Base-by-base conservation (phyloP, 2,113 vertebrate species). In the Oreotragus oreotragus region DNA sequence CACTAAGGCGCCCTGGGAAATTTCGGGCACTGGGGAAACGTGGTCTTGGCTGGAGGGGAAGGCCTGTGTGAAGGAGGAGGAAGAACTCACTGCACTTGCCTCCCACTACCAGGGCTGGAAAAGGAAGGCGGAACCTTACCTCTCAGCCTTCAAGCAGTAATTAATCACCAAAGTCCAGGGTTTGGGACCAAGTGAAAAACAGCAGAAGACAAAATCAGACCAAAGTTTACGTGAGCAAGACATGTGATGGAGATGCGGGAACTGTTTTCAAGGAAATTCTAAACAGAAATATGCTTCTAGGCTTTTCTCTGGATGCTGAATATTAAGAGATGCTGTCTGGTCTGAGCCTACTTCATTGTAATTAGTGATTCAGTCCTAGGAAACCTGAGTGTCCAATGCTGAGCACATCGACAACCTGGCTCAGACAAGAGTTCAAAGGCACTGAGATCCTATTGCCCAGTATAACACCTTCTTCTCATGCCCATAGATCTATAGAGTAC, bases 281-380 rank as follows among this genome's bases (percentile, higher is more conserved):
- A 25, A 81, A 94, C 49, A 91, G 64, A 93, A 89, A 95, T 73
- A 96, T 51, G 49, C 39, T 60, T 93, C 66, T 16, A 88, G 87
- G 91, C 77, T 95, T 97, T 88, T 55, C 53, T 95, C 91, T 81
- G 64, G 90, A 88, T 62, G 73, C 49, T 87, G 47, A 97, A 51
- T 96, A 95, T 84, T 70, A 96, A 97, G 53, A 91, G 92, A 79
- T 47, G 60, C 86, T 92, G 64, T 91, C 89, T 87, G 39, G 51
- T 36, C 64, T 43, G 53, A 87, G 81, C 33, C 76, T 53, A 47
- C 89, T 84, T 94, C 36, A 45, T 0, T 70, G 57, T 87, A 95
- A 98, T 97, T 96, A 96, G 57, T 79, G 98, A 97, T 96, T 97
- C 96, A 90, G 95, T 88, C 58, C 84, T 73, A 97, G 77, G 96